Conservation (phyloP, 2,113 vertebrate species). For the Gavia stellata region DNA sequence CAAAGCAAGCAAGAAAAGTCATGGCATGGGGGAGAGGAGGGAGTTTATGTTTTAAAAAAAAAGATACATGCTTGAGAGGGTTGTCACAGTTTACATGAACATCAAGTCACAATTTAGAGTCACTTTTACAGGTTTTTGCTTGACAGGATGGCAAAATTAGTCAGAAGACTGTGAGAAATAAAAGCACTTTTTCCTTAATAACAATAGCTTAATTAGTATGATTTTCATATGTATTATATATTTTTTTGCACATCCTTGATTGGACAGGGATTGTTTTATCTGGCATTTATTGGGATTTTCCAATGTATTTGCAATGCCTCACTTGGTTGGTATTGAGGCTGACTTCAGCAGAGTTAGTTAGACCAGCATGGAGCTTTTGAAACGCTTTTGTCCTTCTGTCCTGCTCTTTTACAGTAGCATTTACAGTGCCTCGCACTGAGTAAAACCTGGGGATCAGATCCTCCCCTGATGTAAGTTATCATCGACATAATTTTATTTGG, state of each 20-base stretch:
- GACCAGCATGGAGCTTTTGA: not conserved
- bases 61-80: not conserved
- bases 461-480: not conserved
- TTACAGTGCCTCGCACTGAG: not conserved
- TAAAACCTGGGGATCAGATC: not conserved
- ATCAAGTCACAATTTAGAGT: not conserved
- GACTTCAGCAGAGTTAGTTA: not conserved
- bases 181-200: not conserved
- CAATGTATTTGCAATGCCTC: not conserved
- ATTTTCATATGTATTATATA: not conserved
- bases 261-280: not conserved
- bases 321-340: not conserved
- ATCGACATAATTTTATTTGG: not conserved
- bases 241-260: not conserved
- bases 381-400: not conserved
- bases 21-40: not conserved
- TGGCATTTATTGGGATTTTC: not conserved
- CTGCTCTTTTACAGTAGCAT: not conserved
- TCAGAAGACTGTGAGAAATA: not conserved
- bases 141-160: not conserved
- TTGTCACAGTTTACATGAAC: not conserved
- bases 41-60: not conserved
- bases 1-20: not conserved
- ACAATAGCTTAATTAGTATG: not conserved
- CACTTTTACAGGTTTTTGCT: not conserved